These are phyloP conservation scores for Tangara arthus DNA, from an alignment of 2,797 vertebrate genomes.

Conservation along the genomic window DNA sequence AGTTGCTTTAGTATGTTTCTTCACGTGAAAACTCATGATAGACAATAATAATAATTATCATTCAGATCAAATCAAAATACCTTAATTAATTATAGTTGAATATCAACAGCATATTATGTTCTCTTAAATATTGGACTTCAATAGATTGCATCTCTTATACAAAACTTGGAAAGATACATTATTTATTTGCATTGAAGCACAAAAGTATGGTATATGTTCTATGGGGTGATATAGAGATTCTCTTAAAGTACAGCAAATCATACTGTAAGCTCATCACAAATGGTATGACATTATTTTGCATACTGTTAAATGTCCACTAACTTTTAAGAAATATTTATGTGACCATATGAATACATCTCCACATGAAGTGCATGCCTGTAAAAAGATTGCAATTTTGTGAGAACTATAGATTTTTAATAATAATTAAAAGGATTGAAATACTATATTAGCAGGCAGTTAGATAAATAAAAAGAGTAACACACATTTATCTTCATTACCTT, in stretches of 20 bases:
- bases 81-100: background rate
- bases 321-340: background rate
- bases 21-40: background rate
- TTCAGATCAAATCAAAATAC: background rate
- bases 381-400: background rate
- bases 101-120: background rate
- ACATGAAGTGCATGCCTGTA: background rate
- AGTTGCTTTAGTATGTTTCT: background rate
- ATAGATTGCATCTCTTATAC: background rate
- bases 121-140: background rate
- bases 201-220: background rate
- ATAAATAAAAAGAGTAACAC: background rate
- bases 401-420: background rate
- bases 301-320: background rate
- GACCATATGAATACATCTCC: background rate
- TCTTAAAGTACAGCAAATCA: background rate
- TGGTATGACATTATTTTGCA: background rate
- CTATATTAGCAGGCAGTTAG: accelerated
- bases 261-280: background rate
- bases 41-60: background rate
- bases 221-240: background rate
- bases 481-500: background rate
- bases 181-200: background rate
- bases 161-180: background rate
- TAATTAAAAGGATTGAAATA: background rate